Conservation (phyloP, 2,888 invertebrate species). For the Pandemis cinnamomeana region DNA sequence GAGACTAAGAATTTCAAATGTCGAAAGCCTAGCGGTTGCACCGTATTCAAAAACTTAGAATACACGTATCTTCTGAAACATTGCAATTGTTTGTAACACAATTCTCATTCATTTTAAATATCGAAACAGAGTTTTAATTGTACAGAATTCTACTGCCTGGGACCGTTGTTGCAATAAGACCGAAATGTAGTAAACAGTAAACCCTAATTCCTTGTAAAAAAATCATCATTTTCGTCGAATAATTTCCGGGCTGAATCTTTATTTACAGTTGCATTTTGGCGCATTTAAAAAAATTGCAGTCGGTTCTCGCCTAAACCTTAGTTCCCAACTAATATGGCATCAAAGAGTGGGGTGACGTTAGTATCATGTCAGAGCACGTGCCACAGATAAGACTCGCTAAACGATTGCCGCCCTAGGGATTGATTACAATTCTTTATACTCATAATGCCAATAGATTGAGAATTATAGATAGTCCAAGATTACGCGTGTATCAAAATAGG, state of each 20-base stretch:
- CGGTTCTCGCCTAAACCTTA: conserved; percentile 3
- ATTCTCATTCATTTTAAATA: no score
- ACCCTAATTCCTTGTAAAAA: no score
- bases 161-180: no score
- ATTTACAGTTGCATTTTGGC: no score
- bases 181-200: no score
- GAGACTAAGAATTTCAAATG: conserved; percentile 7
- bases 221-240: no score
- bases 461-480: conserved; percentile 48
- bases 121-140: no score
- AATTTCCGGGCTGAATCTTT: no score
- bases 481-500: conserved; percentile 42
- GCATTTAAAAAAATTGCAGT: neutral
- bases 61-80: neutral
- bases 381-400: conserved; percentile 62
- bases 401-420: conserved; percentile 56
- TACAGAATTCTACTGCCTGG: no score
- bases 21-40: neutral
- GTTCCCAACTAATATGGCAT: conserved; percentile 27
- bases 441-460: conserved; percentile 50
- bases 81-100: no score
- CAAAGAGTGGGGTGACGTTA: conserved; percentile 67
- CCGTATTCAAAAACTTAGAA: neutral
- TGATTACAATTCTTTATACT: conserved; percentile 55
- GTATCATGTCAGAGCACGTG: conserved; percentile 71